phyloP scores from a whole-genome alignment of 2,797 vertebrate genomes.

The Pseudotriccus pelzelni region DNA sequence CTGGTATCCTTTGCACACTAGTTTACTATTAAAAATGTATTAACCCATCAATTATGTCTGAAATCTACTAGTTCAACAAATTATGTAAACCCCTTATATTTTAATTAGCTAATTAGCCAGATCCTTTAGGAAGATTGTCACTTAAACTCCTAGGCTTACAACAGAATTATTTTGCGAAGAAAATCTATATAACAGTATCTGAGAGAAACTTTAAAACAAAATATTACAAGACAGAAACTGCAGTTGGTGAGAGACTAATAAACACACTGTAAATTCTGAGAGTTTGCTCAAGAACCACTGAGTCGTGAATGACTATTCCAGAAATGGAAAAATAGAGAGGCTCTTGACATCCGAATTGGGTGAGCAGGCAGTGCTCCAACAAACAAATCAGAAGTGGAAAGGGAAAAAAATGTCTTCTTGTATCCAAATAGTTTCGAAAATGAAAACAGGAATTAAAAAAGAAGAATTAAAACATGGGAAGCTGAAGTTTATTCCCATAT shows the following conservation, averaged over 20 bases:
- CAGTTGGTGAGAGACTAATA: conserved; percentile 43
- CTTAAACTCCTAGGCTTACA: background rate
- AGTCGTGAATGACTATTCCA: conserved; percentile 55
- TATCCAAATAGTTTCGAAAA: conserved; percentile 47
- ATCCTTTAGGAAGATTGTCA: background rate
- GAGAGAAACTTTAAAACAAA: conserved; percentile 33
- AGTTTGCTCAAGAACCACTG: conserved; percentile 47
- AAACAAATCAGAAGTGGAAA: conserved; percentile 53
- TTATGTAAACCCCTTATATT: background rate
- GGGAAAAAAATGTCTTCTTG: background rate
- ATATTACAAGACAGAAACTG: conserved; percentile 20
- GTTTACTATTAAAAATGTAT: background rate
- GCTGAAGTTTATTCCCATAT: conserved; percentile 19
- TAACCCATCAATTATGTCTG: background rate
- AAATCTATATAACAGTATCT: background rate
- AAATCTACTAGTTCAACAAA: background rate
- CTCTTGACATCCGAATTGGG: conserved; percentile 31
- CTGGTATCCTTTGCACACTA: background rate
- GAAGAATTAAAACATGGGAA: conserved; percentile 55
- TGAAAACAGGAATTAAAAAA: conserved; percentile 62
- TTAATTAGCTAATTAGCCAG: background rate
- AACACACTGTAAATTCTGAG: conserved; percentile 52
- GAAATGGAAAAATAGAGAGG: conserved; percentile 61
- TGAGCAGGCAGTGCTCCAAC: conserved; percentile 16
- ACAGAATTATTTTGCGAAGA: background rate